Conservation (phyloP, 2,888 invertebrate genomes). For the Chrysolina haemoptera region DNA sequence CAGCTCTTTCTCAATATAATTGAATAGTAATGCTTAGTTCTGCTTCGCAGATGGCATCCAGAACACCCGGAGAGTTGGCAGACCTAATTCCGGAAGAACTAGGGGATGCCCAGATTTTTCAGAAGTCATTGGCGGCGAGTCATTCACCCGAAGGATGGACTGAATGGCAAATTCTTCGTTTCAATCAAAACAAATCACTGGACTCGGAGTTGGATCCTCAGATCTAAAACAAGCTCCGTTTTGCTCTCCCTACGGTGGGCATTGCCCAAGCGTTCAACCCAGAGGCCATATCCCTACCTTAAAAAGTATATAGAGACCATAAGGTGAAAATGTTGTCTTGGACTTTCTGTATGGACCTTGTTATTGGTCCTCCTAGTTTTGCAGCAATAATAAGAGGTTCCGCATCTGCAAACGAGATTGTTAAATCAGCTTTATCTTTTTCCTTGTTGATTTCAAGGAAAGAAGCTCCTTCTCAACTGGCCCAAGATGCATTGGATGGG, state of each 20-base stretch:
- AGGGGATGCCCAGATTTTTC: not conserved
- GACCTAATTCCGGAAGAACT: not conserved
- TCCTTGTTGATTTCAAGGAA: conserved; percentile 45
- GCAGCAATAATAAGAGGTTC: conserved; percentile 49
- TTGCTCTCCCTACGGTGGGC: conserved; percentile 50
- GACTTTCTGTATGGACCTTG: conserved; percentile 51
- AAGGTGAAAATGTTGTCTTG: conserved; percentile 51
- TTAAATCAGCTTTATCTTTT: conserved; percentile 44
- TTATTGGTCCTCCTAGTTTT: conserved; percentile 46
- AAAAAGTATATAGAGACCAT: conserved; percentile 47
- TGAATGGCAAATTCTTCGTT: conserved; percentile 38
- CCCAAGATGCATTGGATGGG: conserved; percentile 1
- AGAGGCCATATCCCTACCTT: conserved; percentile 42
- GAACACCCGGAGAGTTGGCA: not conserved
- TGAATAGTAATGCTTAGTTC: not conserved
- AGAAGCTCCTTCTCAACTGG: conserved; percentile 4
- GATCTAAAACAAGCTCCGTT: conserved; percentile 50
- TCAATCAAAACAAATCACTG: conserved; percentile 42
- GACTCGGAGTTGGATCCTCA: conserved; percentile 47
- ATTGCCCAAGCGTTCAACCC: conserved; percentile 46
- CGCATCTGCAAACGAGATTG: conserved; percentile 48
- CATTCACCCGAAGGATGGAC: conserved; percentile 47
- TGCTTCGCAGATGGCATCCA: not conserved
- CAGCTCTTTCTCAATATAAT: no score
- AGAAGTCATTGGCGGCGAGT: not conserved